These are phyloP conservation scores for Umimayanthus chanpuru DNA, from an alignment of 92 coral and sea anemone genomes.

Conservation along the genomic window DNA sequence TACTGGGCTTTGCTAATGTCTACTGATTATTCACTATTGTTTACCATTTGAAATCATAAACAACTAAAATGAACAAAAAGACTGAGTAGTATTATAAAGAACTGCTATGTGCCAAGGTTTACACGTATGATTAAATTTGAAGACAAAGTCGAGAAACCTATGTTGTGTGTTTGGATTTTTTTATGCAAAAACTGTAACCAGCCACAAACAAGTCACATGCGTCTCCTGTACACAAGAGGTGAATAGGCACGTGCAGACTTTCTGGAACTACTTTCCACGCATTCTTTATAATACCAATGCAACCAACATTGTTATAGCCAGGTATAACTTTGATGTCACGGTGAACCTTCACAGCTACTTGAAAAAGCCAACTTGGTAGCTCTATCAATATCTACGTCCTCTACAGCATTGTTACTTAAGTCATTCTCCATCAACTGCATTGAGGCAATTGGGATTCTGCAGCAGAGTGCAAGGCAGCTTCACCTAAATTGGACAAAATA, in stretches of 20 bases:
- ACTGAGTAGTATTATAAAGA: no score
- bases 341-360: slow-evolving; percentile 57
- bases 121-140: no score
- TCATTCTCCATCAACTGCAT: neutral
- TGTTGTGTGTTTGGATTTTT: no score
- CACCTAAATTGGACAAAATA: slow-evolving; percentile 44
- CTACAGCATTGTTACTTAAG: slow-evolving; percentile 28
- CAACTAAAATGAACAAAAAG: no score
- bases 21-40: no score
- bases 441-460: neutral
- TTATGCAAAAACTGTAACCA: no score
- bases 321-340: slow-evolving; percentile 51
- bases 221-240: slow-evolving; percentile 55
- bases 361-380: slow-evolving; percentile 67
- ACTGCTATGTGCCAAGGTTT: no score
- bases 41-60: no score
- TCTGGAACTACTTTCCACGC: slow-evolving; percentile 58
- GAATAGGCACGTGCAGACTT: slow-evolving; percentile 36
- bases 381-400: slow-evolving; percentile 59
- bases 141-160: no score
- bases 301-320: slow-evolving; percentile 43
- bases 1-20: no score
- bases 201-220: no score
- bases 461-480: slow-evolving; percentile 54
- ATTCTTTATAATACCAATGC: slow-evolving; percentile 28